Base-by-base conservation (phyloP, 2,888 invertebrate species). In the Meghimatium bilineatum region DNA sequence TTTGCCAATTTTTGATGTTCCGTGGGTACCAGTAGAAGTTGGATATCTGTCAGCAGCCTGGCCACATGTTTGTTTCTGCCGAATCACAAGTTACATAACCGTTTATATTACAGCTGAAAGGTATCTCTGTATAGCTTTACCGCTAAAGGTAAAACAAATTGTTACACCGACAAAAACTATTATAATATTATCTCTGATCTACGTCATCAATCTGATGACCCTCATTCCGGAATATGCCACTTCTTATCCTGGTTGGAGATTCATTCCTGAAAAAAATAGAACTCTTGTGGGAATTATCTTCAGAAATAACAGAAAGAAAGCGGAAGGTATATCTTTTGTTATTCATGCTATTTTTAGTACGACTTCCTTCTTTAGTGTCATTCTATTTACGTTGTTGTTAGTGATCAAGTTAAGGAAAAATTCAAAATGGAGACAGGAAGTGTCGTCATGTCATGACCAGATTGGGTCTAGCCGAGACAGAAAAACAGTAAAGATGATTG, bases 51-150 rank as follows among this genome's bases (percentile, higher is more conserved):
- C 79, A 20, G 66, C 44, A 3, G 79, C 10, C 0, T 52, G 44
- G 69, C 80, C 69, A 23, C 69, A 69, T 23, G 52, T 67, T 20
- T 80, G 80, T 38, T 69, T 69, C 52, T 66, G 69, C 34, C 44
- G 80, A 20, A 80, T 80, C 23, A 69, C 80, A 26, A 52, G 69
- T 49, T 80, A 29, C 49, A 69, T 80, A 20, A 80, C 80, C 3
- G 69, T 67, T 6, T 80, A 69, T 69, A 71, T 80, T 20, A 80
- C 80, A n/a, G 44, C 56, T 23, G 80, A 80, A 49, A 34, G 80
- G 32, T 80, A 44, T 63, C 71, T 80, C 32, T 69, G 32, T 67
- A 52, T 80, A 23, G 71, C 69, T 1, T 17, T 80, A 23, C 80
- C 80, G 6, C 20, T 80, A 34, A 80, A 69, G 20, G 52, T 80